Conservation (phyloP, 92 coral and sea anemone genomes). For the Pocillopora meandrina region DNA sequence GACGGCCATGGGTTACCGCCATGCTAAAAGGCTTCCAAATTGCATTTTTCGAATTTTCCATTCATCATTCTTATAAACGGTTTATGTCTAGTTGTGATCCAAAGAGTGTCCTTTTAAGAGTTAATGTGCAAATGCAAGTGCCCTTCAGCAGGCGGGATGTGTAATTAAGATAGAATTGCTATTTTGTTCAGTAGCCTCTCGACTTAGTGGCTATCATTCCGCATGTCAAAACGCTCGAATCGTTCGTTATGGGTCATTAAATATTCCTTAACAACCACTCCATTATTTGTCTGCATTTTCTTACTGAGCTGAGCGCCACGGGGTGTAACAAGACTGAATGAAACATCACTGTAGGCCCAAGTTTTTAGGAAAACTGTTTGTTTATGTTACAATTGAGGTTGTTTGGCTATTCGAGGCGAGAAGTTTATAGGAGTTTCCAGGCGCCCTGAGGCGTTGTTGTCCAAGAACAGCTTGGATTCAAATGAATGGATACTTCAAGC, state of each 20-base stretch:
- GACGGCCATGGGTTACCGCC: not conserved
- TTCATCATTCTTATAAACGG: not conserved
- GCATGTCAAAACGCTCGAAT: not conserved
- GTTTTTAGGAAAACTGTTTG: not conserved
- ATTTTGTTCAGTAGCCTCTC: not conserved
- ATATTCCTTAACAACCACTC: not conserved
- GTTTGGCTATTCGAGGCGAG: not conserved
- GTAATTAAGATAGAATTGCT: not conserved
- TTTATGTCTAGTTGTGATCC: too few relatives aligned
- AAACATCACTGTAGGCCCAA: too few relatives aligned
- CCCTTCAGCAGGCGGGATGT: not conserved
- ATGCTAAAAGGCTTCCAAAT: not conserved
- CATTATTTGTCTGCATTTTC: not conserved
- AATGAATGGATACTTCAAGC: slow-evolving; percentile 2
- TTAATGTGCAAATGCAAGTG: not conserved
- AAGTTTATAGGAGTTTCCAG: not conserved
- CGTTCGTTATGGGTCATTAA: slow-evolving; percentile 12
- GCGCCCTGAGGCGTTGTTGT: not conserved
- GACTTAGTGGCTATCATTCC: not conserved
- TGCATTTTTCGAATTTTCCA: not conserved
- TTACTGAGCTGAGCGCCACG: not conserved
- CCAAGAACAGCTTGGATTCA: not conserved
- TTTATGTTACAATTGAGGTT: slow-evolving; percentile 5
- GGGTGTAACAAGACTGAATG: too few relatives aligned
- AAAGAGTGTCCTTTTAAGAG: too few relatives aligned